A percentile compares a stretch with the other conserved stretches of the same genome.
phyloP scores from a whole-genome alignment of 2,113 vertebrate species.

The Neolamprologus caudopunctatus region DNA sequence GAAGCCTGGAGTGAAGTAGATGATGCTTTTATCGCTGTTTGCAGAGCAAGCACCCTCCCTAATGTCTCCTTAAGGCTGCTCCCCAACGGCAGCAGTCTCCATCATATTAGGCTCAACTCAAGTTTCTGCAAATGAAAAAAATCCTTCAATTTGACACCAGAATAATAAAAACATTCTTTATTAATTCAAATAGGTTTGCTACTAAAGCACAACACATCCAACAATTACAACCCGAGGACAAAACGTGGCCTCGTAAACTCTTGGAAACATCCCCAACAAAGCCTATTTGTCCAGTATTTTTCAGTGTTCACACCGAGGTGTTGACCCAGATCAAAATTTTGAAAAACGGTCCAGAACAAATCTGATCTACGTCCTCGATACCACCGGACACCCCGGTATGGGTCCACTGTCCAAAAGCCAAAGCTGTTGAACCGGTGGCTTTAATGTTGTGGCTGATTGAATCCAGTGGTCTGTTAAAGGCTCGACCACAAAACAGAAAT shows the following conservation, averaged over 20 bases:
- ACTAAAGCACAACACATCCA: background rate
- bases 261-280: background rate
- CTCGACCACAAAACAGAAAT: background rate
- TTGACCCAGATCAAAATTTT: background rate
- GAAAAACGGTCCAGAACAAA: background rate
- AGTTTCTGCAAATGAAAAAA: background rate
- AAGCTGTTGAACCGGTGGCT: accelerated
- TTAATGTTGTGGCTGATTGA: background rate
- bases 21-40: background rate
- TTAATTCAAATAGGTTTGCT: background rate
- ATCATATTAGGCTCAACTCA: background rate
- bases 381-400: accelerated
- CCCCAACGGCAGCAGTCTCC: background rate
- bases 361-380: background rate
- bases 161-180: background rate
- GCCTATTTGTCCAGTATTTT: background rate
- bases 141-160: background rate
- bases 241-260: accelerated
- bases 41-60: background rate
- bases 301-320: background rate
- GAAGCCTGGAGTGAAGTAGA: background rate
- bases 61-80: accelerated
- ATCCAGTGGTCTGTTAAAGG: accelerated
- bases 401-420: background rate
- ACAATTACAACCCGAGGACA: background rate